Evolutionary conservation across 1,140 invertebrate genomes (phyloP).

Genomic region (Neodiprion virginianus): DNA sequence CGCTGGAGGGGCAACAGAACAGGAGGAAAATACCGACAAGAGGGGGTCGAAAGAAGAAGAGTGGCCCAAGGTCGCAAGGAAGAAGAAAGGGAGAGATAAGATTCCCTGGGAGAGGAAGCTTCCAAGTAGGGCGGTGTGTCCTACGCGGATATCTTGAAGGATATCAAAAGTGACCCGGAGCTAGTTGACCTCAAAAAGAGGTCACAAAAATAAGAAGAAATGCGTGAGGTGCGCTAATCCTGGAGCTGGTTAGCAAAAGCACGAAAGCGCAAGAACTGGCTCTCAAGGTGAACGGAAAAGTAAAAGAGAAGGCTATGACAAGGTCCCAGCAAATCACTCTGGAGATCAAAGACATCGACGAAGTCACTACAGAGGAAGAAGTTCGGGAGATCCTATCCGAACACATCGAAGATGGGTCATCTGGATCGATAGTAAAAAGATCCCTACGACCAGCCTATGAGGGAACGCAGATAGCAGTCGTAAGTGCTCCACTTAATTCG

Average conservation of each 20-base stretch:
- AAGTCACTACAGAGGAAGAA: background rate
- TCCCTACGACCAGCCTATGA: background rate
- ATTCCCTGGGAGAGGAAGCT: background rate
- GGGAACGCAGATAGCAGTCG: conserved; percentile 13
- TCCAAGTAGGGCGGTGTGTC: background rate
- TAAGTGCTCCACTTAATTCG: background rate
- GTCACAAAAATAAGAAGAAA: conserved; percentile 12
- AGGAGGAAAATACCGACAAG: background rate
- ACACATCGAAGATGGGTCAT: too few species aligned
- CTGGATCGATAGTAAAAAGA: too few species aligned
- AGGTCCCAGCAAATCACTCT: conserved; percentile 4
- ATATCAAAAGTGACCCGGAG: conserved; percentile 14
- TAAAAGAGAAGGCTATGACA: conserved; percentile 9
- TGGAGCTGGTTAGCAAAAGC: conserved; percentile 1
- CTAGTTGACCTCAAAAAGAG: background rate
- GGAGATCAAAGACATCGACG: conserved; percentile 13
- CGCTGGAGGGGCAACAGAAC: background rate
- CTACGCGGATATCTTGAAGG: conserved; percentile 4
- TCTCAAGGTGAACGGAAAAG: background rate
- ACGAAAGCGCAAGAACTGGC: background rate
- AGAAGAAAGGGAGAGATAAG: background rate
- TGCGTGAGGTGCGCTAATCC: background rate
- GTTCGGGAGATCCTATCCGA: too few species aligned
- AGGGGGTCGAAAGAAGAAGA: background rate
- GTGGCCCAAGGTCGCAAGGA: background rate